Conservation (phyloP, 2,888 invertebrate genomes). For the Melinopterus prodromus region DNA sequence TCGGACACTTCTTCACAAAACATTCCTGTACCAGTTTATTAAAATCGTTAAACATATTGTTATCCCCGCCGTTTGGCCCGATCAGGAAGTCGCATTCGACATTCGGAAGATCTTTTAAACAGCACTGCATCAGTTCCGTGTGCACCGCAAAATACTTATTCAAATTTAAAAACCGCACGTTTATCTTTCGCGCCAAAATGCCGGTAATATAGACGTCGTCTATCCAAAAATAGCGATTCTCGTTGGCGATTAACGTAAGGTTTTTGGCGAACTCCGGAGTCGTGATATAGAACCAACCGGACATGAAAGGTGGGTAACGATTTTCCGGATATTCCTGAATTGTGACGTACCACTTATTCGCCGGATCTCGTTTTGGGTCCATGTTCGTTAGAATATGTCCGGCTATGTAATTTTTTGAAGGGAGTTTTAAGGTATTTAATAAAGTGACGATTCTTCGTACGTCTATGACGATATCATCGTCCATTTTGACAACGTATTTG, state of each 20-base stretch:
- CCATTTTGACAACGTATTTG: constrained; percentile 78
- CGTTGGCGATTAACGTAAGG: constrained; percentile 65
- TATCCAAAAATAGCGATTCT: constrained; percentile 86
- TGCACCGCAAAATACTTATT: constrained; percentile 73
- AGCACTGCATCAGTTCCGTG: constrained; percentile 77
- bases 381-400: constrained; percentile 74
- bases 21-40: constrained; percentile 61
- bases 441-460: constrained; percentile 66
- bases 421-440: constrained; percentile 57
- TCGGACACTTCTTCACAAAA: constrained; percentile 61
- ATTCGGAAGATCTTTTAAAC: constrained; percentile 69
- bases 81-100: constrained; percentile 74
- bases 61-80: constrained; percentile 82
- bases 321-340: constrained; percentile 68
- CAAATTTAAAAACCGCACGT: constrained; percentile 67
- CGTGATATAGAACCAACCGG: constrained; percentile 86
- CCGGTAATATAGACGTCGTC: constrained; percentile 91
- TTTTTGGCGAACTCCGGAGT: constrained; percentile 69
- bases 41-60: constrained; percentile 72
- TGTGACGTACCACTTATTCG: constrained; percentile 85
- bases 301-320: constrained; percentile 78
- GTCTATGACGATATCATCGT: constrained; percentile 82
- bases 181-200: constrained; percentile 68
- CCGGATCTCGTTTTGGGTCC: constrained; percentile 69
- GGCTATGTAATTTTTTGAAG: constrained; percentile 62